Base-by-base conservation (phyloP, 2,888 invertebrate species). In the Yponomeuta cagnagella region DNA sequence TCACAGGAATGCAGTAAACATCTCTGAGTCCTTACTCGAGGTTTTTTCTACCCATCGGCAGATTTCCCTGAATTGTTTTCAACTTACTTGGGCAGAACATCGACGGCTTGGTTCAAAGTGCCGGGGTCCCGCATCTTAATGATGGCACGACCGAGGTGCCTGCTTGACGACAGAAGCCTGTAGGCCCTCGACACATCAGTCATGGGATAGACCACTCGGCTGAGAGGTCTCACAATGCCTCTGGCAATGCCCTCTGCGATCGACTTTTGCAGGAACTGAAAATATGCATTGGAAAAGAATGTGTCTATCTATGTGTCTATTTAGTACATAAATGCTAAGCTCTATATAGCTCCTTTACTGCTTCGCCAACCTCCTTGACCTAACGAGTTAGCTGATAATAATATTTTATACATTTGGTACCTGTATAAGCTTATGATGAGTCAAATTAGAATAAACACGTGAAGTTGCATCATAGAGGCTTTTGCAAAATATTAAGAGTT, bases 111-210 rank as follows among this genome's bases (percentile, higher is more conserved):
- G 23, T 70, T 75, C 37, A 76, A 66, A 12, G 74, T 72, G 2
- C 77, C 76, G 4, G 78, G 75, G 64, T 79, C 79, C 43, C 76
- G 78, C 77, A 86, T 77, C 48, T 70, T 78, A 30, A 86, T 76
- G 2, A 86, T 70, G 30, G 82, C 81, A 71, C 78, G 78, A 0
- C 83, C 84, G 12, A 77, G 74, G 77, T 97, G 96, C 80, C 95
- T 96, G 52, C 96, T 94, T 0, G 90, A 83, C 0, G 93, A 89
- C 87, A 95, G 88, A 0, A 90, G 89, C 72, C 93, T 89, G 80
- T 96, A 96, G 0, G 96, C 96, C 72, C 91, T 88, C 78, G 96
- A 95, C 0, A 96, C 83, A 76, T 96, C 93, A 71, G 93, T 88
- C 23, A 88, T 89, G 6, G 89, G 80, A 79, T 96, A 97, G 6